Base-by-base conservation (phyloP, 2,113 vertebrate species). In the Gavialis gangeticus region DNA sequence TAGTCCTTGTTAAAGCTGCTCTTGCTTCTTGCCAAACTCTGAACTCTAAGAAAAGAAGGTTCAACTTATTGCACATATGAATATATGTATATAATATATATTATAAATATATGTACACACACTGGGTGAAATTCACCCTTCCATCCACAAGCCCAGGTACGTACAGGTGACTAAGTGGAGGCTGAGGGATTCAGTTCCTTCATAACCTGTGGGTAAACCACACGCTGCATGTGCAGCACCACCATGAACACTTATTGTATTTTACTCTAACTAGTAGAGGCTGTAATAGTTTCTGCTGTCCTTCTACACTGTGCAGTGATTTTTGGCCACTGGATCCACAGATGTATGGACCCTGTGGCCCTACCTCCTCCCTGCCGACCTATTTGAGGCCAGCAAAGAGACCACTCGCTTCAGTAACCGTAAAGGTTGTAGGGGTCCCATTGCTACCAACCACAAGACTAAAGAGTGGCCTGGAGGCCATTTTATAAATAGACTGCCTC, bases 401-500 rank as follows among this genome's bases (percentile, higher is more conserved):
- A 15, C 34, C 21, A 46, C 12, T 94, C 93, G 73, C 76, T 77
- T 76, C 85, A 60, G 37, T 75, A 94, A 85, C 64, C 82, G 90
- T 60, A 55, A 79, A 57, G 66, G 91, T 71, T 91, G 82, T 92
- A 92, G 89, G 82, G 78, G 80, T 95, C 92, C 88, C 78, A 86
- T 1, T 79, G 75, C 80, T 22, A 9, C 78, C 62, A 46, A 91
- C 75, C 90, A 94, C 95, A 96, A 85, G 93, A 87, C 89, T 95
- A 5, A 2, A 93, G 21, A 19, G 64, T 60, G 87, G 87, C 83
- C 71, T 2, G 10, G 69, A 19, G 94, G 89, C 93, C 82, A 87
- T 84, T 77, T 59, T 90, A 89, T 64, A 69, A 96, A 83, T 79
- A 97, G 79, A 96, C 55, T 91, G 89, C 93, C 93, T 96, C 84